Evolutionary conservation across 2,113 vertebrate genomes (phyloP), one percentile per base, ranked within the genome.

Genomic region (Stercorarius parasiticus): DNA sequence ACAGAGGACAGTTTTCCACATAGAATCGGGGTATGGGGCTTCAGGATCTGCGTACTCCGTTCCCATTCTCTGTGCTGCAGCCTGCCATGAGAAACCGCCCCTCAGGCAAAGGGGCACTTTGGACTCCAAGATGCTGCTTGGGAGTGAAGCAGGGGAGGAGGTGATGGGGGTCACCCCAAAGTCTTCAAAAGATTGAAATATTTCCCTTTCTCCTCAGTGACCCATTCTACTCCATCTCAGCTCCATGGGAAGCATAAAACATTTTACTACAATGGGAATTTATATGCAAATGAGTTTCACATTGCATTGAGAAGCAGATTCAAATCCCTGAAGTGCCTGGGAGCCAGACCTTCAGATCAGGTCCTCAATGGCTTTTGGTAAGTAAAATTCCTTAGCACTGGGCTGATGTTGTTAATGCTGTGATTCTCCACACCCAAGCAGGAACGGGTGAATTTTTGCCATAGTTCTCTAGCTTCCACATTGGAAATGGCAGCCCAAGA

Each of bases 171-270:
- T 93, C 53, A 86, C 36, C 34, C 27, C 22, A 67, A 93, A 90
- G 86, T 47, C 40, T 88, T 26, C 64, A 90, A 81, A 91, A 88
- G 55, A 81, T 59, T 80, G 53, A 95, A 96, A 81, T 90, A 67
- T 71, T 72, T 96, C 67, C 38, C 53, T 82, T 94, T 92, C 76
- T 88, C 59, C 47, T 86, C 45, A 66, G 80, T 91, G 79, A 83
- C 21, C 13, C 55, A 64, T 93, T 92, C 50, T 86, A 17, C 15
- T 93, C n/a, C 52, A 59, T 47, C 72, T 93, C 72, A 86, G 90
- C 50, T 64, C 47, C 67, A 61, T 0, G 5, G 49, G 77, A 89
- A 76, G 36, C 23, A 78, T 50, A 66, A 96, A 95, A 27, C 38
- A 2, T 55, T 81, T 86, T 66, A 86, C 42, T 64, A 83, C 69